These are phyloP conservation scores for Pampus argenteus DNA, from an alignment of 2,797 vertebrate genomes.

Conservation along the genomic window DNA sequence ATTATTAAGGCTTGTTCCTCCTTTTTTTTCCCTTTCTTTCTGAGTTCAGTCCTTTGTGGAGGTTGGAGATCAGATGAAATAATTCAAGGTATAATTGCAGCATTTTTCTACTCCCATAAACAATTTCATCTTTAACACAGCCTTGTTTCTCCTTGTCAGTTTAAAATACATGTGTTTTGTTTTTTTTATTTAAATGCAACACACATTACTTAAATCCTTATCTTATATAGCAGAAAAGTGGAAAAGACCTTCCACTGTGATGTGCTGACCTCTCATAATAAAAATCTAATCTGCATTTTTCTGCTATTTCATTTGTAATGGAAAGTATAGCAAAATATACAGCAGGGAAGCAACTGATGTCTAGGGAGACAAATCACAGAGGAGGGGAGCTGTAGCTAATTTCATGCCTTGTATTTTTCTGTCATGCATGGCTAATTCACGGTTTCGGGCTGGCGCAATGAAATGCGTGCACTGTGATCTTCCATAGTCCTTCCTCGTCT, in stretches of 20 bases:
- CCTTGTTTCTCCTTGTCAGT: constrained; percentile 23
- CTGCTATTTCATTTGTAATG: constrained; percentile 60
- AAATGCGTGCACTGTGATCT: constrained; percentile 68
- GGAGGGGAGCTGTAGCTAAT: constrained; percentile 75
- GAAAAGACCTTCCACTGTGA: constrained; percentile 20
- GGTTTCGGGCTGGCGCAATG: constrained; percentile 54
- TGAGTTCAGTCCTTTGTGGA: constrained; percentile 13
- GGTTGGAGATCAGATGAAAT: constrained; percentile 16
- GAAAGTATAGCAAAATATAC: constrained; percentile 46
- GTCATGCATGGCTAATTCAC: constrained; percentile 75
- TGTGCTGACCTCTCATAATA: constrained; percentile 53
- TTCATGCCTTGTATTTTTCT: constrained; percentile 81
- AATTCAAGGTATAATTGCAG: constrained; percentile 17
- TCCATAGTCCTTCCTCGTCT: constrained; percentile 27
- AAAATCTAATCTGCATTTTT: constrained; percentile 67
- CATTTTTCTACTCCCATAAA: constrained; percentile 28
- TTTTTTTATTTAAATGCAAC: no score
- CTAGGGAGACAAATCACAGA: constrained; percentile 61
- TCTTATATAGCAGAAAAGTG: constrained; percentile 30
- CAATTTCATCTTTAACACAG: constrained; percentile 33
- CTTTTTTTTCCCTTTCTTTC: not conserved
- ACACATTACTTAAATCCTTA: constrained; percentile 5
- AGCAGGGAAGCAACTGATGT: constrained; percentile 50
- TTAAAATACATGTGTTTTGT: constrained; percentile 33
- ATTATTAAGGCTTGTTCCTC: no score